phyloP scores from a whole-genome alignment of 92 coral and sea anemone genomes.

The Meandrina meandrites region DNA sequence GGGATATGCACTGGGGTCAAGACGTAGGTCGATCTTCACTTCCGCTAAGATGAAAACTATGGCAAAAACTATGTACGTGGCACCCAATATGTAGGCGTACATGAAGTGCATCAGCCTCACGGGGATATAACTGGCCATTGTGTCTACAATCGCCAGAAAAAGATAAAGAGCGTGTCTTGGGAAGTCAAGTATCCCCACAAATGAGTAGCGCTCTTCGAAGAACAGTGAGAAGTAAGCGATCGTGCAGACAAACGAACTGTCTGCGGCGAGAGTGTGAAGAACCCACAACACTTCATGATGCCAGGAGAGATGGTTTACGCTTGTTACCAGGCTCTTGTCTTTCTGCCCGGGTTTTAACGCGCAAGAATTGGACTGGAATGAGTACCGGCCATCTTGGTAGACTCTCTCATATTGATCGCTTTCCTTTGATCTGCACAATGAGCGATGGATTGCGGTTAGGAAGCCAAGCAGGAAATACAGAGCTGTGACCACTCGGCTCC shows the following conservation, averaged over 20 bases:
- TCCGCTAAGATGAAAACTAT: constrained; percentile 69
- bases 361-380: constrained; percentile 54
- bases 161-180: constrained; percentile 72
- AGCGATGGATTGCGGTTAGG: constrained; percentile 18
- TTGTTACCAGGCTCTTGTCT: constrained; percentile 29
- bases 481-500: constrained; percentile 65
- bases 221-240: constrained; percentile 72
- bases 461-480: constrained; percentile 71
- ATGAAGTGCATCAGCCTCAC: constrained; percentile 75
- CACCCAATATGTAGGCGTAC: constrained; percentile 82
- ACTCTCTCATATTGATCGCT: constrained; percentile 17
- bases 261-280: constrained; percentile 65
- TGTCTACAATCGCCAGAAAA: constrained; percentile 63
- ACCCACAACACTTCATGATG: constrained; percentile 75
- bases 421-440: constrained; percentile 9
- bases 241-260: constrained; percentile 61
- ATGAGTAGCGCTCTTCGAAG: constrained; percentile 45
- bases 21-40: constrained; percentile 47
- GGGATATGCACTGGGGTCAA: constrained; percentile 68
- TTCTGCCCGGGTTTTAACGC: constrained; percentile 55
- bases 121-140: constrained; percentile 64
- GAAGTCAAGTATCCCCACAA: constrained; percentile 50
- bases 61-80: constrained; percentile 65
- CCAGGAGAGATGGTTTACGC: constrained; percentile 57
- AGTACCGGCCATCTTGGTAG: background rate